A percentile compares a stretch with the other conserved stretches of the same genome.
phyloP scores from a whole-genome alignment of 2,888 invertebrate genomes.

The Tenthredo livida region DNA sequence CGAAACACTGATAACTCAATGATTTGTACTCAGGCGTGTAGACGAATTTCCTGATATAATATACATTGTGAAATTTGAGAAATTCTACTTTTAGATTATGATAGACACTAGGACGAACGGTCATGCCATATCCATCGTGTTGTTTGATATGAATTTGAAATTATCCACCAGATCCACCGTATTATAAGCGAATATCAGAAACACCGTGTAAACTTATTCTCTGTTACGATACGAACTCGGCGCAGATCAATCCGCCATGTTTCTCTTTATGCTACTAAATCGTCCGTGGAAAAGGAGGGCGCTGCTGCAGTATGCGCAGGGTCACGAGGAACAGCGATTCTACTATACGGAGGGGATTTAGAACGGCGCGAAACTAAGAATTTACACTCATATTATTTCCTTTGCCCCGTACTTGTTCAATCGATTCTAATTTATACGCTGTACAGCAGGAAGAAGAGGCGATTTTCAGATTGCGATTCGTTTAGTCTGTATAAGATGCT shows the following conservation, averaged over 20 bases:
- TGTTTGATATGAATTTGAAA: too few relatives aligned
- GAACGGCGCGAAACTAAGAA: conserved; percentile 21
- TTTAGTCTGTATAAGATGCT: too few relatives aligned
- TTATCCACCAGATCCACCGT: not conserved
- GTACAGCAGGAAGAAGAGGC: not conserved
- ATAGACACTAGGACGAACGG: not conserved
- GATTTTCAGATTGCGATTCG: too few relatives aligned
- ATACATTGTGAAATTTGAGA: too few relatives aligned
- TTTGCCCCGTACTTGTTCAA: too few relatives aligned
- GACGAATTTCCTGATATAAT: too few relatives aligned
- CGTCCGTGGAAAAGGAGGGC: conserved; percentile 8
- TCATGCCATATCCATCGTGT: too few relatives aligned
- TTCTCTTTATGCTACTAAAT: conserved; percentile 32
- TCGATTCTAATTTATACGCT: not conserved
- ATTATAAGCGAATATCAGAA: not conserved
- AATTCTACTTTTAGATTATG: not conserved
- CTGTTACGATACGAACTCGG: conserved; percentile 21
- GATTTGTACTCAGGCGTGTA: not conserved
- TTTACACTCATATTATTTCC: too few relatives aligned
- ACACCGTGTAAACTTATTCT: not conserved
- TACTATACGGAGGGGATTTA: not conserved
- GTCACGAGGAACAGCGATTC: not conserved
- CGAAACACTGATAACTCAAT: not conserved
- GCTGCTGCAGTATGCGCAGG: conserved; percentile 41
- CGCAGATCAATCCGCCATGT: conserved; percentile 49